phyloP scores from a whole-genome alignment of 2,113 vertebrate species.

The Porphyrio hochstetteri region DNA sequence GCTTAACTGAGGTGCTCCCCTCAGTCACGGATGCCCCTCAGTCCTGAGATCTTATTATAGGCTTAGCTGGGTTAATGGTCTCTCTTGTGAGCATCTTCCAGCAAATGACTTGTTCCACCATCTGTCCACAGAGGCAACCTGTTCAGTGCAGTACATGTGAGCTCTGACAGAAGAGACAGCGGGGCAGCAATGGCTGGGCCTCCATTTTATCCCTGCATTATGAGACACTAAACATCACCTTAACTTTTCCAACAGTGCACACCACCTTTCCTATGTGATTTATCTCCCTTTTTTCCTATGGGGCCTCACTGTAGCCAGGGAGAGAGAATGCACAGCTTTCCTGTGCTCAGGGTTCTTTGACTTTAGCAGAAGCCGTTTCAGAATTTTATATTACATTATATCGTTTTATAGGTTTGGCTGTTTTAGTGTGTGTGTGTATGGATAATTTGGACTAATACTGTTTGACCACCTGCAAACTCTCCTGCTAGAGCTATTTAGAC shows the following conservation, averaged over 20 bases:
- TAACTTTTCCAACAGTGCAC: neutral
- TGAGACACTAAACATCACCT: neutral
- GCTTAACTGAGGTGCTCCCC: neutral
- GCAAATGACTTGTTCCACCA: conserved; percentile 21
- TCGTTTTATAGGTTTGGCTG: neutral
- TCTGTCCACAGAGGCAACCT: neutral
- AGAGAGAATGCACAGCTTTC: neutral
- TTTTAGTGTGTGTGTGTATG: neutral
- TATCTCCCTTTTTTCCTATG: neutral
- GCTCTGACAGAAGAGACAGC: neutral
- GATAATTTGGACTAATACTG: neutral
- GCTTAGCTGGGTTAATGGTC: conserved; percentile 8
- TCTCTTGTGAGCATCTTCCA: neutral
- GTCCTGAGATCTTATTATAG: conserved; percentile 8
- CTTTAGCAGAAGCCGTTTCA: neutral
- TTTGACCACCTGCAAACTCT: neutral
- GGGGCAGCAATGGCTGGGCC: neutral
- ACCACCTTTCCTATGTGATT: neutral
- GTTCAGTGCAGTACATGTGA: neutral
- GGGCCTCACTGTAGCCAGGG: neutral
- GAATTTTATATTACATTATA: neutral
- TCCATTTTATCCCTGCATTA: fast-evolving
- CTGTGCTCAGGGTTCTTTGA: neutral
- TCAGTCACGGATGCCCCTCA: neutral
- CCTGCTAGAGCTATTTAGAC: neutral